Conservation (phyloP, 2,888 invertebrate genomes). For the Opisthograptis luteolata region DNA sequence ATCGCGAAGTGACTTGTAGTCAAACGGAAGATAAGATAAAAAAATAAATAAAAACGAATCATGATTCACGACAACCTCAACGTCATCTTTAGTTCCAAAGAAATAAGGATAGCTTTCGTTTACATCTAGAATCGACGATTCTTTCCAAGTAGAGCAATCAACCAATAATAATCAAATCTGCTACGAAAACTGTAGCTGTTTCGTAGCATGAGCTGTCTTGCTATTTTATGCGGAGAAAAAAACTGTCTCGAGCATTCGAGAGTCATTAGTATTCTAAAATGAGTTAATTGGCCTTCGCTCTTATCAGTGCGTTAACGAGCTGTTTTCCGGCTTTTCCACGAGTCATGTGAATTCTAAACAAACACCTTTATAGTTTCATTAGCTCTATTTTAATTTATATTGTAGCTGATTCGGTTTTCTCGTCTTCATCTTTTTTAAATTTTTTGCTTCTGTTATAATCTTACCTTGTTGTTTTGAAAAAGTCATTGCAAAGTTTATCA, state of each 20-base stretch:
- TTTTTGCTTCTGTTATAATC: too few relatives aligned
- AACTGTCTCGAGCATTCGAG: neutral
- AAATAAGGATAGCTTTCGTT: conserved; percentile 3
- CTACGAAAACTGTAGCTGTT: conserved; percentile 14
- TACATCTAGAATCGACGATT: neutral
- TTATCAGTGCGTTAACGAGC: conserved; percentile 37
- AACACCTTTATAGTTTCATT: too few relatives aligned
- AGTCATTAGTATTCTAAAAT: neutral
- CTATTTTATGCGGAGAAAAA: conserved; percentile 5
- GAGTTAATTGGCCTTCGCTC: conserved; percentile 40
- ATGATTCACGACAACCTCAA: too few relatives aligned
- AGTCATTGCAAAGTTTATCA: too few relatives aligned
- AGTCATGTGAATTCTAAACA: neutral
- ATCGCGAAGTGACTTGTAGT: too few relatives aligned
- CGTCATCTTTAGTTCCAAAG: neutral
- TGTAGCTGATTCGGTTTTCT: too few relatives aligned
- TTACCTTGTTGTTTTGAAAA: too few relatives aligned
- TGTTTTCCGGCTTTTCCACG: neutral
- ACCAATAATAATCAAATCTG: conserved; percentile 4
- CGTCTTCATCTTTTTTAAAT: too few relatives aligned
- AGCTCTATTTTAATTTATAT: too few relatives aligned
- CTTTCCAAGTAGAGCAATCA: conserved; percentile 4
- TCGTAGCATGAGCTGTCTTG: conserved; percentile 10
- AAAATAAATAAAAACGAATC: too few relatives aligned
- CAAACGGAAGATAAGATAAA: too few relatives aligned